Conservation (phyloP, 2,888 invertebrate species). For the Epinotia bilunana region DNA sequence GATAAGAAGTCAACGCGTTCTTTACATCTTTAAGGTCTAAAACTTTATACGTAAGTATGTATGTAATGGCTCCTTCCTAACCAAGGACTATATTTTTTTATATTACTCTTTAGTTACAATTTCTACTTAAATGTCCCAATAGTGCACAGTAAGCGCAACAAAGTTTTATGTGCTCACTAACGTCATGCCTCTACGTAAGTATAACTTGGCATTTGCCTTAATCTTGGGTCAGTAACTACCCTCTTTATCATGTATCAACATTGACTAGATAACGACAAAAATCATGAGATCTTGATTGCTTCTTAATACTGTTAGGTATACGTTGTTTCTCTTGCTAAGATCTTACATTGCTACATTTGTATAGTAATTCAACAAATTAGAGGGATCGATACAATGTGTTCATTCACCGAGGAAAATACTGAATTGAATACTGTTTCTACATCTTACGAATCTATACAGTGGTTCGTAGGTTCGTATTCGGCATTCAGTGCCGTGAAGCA, state of each 20-base stretch:
- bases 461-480: no score
- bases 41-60: not conserved
- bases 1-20: no score
- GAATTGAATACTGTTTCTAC: no score
- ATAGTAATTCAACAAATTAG: constrained; percentile 2
- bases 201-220: not conserved
- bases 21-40: no score
- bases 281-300: not conserved
- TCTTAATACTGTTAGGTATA: not conserved
- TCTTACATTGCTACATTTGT: not conserved
- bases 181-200: not conserved
- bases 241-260: not conserved
- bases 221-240: not conserved
- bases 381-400: not conserved
- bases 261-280: constrained; percentile 16
- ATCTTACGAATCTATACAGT: no score
- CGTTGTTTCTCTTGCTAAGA: not conserved
- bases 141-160: not conserved
- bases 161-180: not conserved
- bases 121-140: not conserved
- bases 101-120: not conserved
- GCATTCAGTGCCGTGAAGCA: no score
- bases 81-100: not conserved
- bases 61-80: not conserved
- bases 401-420: not conserved